Evolutionary conservation across 2,888 invertebrate species (phyloP), one percentile per base, ranked within the genome.

Genomic region (Phyllotreta cruciferae): DNA sequence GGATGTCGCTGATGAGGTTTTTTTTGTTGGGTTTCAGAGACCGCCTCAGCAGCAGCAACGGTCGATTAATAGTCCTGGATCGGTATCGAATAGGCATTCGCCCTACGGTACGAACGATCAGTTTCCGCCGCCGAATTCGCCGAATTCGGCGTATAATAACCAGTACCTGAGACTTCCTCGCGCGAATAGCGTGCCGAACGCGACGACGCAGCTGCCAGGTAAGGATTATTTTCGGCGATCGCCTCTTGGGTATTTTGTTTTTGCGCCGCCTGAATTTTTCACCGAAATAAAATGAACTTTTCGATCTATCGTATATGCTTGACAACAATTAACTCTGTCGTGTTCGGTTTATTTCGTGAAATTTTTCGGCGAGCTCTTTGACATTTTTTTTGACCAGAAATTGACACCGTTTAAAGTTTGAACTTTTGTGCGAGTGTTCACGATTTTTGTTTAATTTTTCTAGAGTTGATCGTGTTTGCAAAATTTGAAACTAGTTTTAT

Each of bases 121-220:
- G 50, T 85, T 84, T 70, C 82, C 83, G 38, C 83, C 85, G 37
- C 81, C 82, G 10, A 71, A 72, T 36, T 83, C 84, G 41, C 84
- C 85, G 35, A 84, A 84, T 57, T 84, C 84, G 45, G 83, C 84
- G 63, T 83, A 82, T 73, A 76, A 71, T 67, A 80, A 73, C 70
- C 81, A 80, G 77, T 81, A 79, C 76, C 79, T 87, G 79, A 83
- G 88, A 74, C 80, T 87, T 73, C 87, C 86, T 75, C 83, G 87
- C 73, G 81, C 85, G 53, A 83, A 86, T 64, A 85, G 86, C 75
- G 85, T 85, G 61, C 82, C 82, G 45, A 82, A 83, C 60, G 84
- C 85, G 67, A 85, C 85, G 56, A 84, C 85, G 65, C 86, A 86
- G 77, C 80, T 86, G 79, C 85, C 86, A 84, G 87, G 87, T 87